Conservation (phyloP, 2,113 vertebrate genomes). For the Stegostoma tigrinum region DNA sequence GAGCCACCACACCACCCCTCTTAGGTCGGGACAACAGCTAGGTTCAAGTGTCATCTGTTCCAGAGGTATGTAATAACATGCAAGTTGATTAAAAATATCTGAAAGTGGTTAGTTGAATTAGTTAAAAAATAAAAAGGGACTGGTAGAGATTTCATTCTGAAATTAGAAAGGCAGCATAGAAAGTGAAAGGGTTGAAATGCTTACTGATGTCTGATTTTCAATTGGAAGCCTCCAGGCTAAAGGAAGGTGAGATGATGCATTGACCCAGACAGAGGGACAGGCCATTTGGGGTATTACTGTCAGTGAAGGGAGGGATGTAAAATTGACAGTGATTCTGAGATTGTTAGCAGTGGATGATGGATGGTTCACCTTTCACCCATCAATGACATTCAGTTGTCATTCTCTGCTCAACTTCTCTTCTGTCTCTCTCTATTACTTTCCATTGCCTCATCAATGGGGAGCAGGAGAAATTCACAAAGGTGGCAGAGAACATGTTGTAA, state of each 20-base stretch:
- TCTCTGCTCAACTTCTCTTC: not conserved
- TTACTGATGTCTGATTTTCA: not conserved
- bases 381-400: not conserved
- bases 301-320: not conserved
- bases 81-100: no score
- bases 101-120: not conserved
- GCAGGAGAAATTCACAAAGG: not conserved
- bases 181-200: not conserved
- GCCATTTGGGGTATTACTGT: not conserved
- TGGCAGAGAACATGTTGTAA: not conserved
- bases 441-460: not conserved
- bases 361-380: not conserved
- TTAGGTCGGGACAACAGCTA: no score
- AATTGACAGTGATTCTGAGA: not conserved
- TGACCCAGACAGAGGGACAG: slow-evolving; percentile 29
- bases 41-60: no score
- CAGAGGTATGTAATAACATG: no score
- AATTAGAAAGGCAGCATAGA: not conserved
- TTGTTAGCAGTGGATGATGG: slow-evolving; percentile 10
- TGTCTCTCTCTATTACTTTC: not conserved
- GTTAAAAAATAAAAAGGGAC: not conserved
- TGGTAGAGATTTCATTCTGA: not conserved
- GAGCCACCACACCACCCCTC: no score
- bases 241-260: not conserved
- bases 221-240: not conserved